These are phyloP conservation scores for Corticium candelabrum DNA, from an alignment of 37 sponge, comb jelly and placozoan genomes.

Conservation along the genomic window DNA sequence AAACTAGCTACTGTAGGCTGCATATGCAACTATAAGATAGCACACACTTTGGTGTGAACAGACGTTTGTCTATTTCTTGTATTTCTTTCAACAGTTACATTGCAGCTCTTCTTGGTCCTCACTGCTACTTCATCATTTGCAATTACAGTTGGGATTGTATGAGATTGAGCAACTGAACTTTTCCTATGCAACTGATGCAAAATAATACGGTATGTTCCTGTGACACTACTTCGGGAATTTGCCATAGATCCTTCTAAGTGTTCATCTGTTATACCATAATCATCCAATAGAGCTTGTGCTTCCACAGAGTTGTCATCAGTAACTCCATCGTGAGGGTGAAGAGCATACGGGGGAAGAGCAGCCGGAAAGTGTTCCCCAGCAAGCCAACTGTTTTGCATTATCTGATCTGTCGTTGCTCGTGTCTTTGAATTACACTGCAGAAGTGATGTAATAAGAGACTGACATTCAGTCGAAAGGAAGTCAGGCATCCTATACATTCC, in stretches of 20 bases:
- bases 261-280: not conserved
- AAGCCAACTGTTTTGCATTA: not conserved
- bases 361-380: not conserved
- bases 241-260: not conserved
- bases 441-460: conserved; percentile 11
- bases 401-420: not conserved
- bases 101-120: not conserved
- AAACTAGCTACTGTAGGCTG: too few species aligned
- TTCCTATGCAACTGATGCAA: not conserved
- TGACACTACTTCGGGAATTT: not conserved
- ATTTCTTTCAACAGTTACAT: too few species aligned
- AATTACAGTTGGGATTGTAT: not conserved
- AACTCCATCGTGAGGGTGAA: not conserved
- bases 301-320: not conserved
- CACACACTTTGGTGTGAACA: too few species aligned
- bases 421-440: not conserved
- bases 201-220: not conserved
- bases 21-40: too few species aligned
- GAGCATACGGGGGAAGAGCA: not conserved
- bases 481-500: conserved; percentile 47
- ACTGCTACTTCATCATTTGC: not conserved
- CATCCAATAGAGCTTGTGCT: not conserved
- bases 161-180: not conserved
- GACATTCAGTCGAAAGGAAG: conserved; percentile 8
- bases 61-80: too few species aligned